Base-by-base conservation (phyloP, 2,888 invertebrate species). In the Isotomurus palustris region DNA sequence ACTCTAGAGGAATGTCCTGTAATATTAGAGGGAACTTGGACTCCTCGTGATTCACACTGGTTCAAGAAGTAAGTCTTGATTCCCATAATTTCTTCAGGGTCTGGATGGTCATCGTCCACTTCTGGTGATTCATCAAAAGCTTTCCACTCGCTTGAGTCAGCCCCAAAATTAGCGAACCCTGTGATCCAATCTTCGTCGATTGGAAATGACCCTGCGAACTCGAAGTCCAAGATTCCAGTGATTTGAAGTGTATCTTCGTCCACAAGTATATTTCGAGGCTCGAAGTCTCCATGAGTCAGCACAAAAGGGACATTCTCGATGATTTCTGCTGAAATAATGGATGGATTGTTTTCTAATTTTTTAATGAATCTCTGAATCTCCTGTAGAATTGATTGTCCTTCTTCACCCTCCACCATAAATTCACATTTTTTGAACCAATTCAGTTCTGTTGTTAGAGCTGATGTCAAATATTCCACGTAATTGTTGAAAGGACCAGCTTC, bases 201-300 rank as follows among this genome's bases (percentile, higher is more conserved):
- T 12, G 59, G 54, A 21, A 45, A 59, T 14, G 59, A 35, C 21
- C 59, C 59, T 19, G 54, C n/a, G 48, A 59, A 59, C 17, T 59
- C 59, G 25, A 40, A 59, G 40, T 59, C 59, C 24, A 59, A 14
- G 8, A 59, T 10, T 1, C 51, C 45, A 2, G 51, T 51, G 3
- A 54, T 49, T 35, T 40, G 4, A 29, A 45, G 14, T 3, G 50
- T 55, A 3, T 54, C 53, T 27, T 21, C 44, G 35, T 59, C 24
- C 36, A 55, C 45, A 25, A 59, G 14, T 2, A 59, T 17, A 27
- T 59, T 59, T 21, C 59, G 25, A 1, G 59, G 54, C 28, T 59
- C 59, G n/a, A 59, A 43, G 28, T 59, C 59, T 5, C 59, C 59
- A 25, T 59, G 59, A 5, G 59, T 59, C n/a, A 59, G 48, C n/a